Evolutionary conservation across 2,888 invertebrate species (phyloP).

Genomic region (Bruchidius siliquastri): DNA sequence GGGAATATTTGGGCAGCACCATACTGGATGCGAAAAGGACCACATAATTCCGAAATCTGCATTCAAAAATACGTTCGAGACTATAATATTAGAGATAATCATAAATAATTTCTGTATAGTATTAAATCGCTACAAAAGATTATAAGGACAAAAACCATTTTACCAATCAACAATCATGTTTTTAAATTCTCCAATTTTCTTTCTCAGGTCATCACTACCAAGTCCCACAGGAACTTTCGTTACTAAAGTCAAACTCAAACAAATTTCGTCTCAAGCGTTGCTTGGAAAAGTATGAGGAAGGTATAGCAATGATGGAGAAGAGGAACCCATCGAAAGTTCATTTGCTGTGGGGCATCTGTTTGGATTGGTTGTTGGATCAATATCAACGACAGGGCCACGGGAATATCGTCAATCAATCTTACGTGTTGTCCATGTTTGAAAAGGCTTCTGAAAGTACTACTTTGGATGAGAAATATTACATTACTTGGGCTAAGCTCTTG

Average conservation of each 20-base stretch:
- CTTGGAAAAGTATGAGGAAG: slow-evolving; percentile 30
- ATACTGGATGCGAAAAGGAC: no score
- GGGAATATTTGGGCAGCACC: no score
- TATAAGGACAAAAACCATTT: no score
- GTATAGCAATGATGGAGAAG: slow-evolving; percentile 20
- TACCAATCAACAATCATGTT: no score
- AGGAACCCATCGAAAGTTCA: slow-evolving; percentile 22
- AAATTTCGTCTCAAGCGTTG: slow-evolving; percentile 28
- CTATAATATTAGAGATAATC: no score
- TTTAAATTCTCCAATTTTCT: no score
- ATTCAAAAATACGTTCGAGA: no score
- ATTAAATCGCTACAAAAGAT: no score
- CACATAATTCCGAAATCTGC: no score
- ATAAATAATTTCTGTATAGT: no score
- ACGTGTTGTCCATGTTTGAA: slow-evolving; percentile 39
- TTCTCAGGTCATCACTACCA: slow-evolving; percentile 17
- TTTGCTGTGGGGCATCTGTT: slow-evolving; percentile 41
- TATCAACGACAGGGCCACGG: slow-evolving; percentile 13
- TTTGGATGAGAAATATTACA: slow-evolving; percentile 36
- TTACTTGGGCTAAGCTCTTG: slow-evolving; percentile 36
- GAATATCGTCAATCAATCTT: slow-evolving; percentile 44
- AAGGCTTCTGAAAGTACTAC: slow-evolving; percentile 16
- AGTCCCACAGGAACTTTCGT: background rate
- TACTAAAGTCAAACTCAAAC: slow-evolving; percentile 5
- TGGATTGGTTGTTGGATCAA: slow-evolving; percentile 52